Percentiles rank a stretch among this genome's conserved stretches.
These are phyloP conservation scores for Hirudo medicinalis DNA, from an alignment of 1,140 invertebrate genomes.

Conservation along the genomic window DNA sequence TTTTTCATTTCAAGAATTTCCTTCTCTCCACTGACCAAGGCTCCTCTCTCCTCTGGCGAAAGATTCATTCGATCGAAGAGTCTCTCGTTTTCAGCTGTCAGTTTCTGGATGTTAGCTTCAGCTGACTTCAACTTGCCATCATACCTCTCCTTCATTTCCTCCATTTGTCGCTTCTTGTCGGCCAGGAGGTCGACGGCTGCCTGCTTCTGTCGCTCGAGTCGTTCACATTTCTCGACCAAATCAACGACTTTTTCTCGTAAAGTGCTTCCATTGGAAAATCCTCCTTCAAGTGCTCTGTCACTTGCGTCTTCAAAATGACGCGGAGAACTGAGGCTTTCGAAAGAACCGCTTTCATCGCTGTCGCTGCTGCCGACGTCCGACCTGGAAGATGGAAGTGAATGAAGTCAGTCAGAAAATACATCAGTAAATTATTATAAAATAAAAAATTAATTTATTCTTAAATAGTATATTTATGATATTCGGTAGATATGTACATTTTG, in stretches of 20 bases:
- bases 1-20: slow-evolving; percentile 20
- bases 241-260: slow-evolving; percentile 20
- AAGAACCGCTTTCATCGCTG: neutral
- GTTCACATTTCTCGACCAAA: slow-evolving; percentile 20
- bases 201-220: slow-evolving; percentile 22
- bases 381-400: neutral
- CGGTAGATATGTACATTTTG: too few species aligned
- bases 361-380: neutral
- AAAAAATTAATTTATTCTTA: too few species aligned
- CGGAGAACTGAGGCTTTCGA: slow-evolving; percentile 4
- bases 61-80: slow-evolving; percentile 28
- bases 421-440: too few species aligned
- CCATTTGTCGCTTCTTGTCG: slow-evolving; percentile 17
- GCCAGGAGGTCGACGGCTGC: slow-evolving; percentile 19
- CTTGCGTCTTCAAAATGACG: neutral
- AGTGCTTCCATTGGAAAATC: slow-evolving; percentile 10
- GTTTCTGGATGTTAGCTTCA: slow-evolving; percentile 17
- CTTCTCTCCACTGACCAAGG: slow-evolving; percentile 9
- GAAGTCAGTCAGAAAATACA: neutral
- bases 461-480: too few species aligned
- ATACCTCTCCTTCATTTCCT: slow-evolving; percentile 57
- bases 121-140: slow-evolving; percentile 45
- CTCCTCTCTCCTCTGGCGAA: slow-evolving; percentile 18
- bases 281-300: neutral
- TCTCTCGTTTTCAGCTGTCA: slow-evolving; percentile 18